Evolutionary conservation across 1,140 invertebrate species (phyloP), one percentile per base, ranked within the genome.

Genomic region (Zeugodacus cucurbitae): DNA sequence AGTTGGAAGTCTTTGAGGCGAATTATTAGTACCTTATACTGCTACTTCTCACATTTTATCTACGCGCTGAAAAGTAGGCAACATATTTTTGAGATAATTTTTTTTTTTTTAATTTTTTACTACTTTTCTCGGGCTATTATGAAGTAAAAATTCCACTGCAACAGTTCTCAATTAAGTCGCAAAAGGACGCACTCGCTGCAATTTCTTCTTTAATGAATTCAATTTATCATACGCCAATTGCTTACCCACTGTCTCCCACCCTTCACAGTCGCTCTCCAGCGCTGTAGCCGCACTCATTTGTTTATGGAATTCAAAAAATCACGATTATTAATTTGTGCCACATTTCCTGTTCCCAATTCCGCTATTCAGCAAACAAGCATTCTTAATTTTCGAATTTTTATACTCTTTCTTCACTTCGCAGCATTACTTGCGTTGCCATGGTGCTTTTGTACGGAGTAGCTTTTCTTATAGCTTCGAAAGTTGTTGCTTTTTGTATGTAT

Each of bases 281-380:
- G 0, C 26, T 26, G 41, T 78, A 78, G 70, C 70, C 37, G 20
- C 70, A 78, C 70, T 86, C 82, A 86, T 86, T 86, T 86, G 26
- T 32, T 86, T 57, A 86, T 59, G 54, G 26, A 29, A 86, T 34
- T 59, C 29, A 10, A 54, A 10, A 54, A 86, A 86, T 86, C 85
- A 87, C 87, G 87, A 87, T 34, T 70, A 67, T 87, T 87, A 87
- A 87, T 87, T 62, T 67, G 26, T 54, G 58, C 58, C 37, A 41
- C 59, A 87, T 87, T 87, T 67, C 58, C 59, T 87, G 58, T 87
- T 67, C 32, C 41, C 59, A 3, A 44, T 87, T 62, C 34, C 54
- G 67, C 37, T 37, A 74, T 32, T 1, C 34, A 54, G 20, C 37
- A 1, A 0, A 54, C 59, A 32, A 87, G n/a, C n/a, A 22, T 87